phyloP scores from a whole-genome alignment of 1,140 invertebrate species.

The Hyposmocoma kahamanoa region DNA sequence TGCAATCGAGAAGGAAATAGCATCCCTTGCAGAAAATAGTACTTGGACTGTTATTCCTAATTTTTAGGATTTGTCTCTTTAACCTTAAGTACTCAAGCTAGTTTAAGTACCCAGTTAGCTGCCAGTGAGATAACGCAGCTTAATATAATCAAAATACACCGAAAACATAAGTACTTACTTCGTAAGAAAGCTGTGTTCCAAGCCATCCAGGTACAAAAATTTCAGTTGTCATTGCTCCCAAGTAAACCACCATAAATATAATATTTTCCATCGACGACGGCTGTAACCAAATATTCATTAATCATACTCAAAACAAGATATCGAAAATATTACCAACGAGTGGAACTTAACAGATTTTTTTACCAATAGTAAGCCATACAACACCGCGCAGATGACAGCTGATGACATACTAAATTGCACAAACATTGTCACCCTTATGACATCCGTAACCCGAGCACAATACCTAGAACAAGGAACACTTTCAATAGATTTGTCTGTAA shows the following conservation, averaged over 20 bases:
- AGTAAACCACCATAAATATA: slow-evolving; percentile 26
- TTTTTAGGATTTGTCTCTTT: not conserved
- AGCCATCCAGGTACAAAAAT: slow-evolving; percentile 35
- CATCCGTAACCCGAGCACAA: slow-evolving; percentile 30
- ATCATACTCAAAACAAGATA: not conserved
- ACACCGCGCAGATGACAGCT: slow-evolving; percentile 36
- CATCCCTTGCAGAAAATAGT: not conserved
- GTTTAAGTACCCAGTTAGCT: too few relatives aligned
- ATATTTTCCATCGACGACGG: slow-evolving; percentile 16
- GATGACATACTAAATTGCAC: slow-evolving; percentile 36
- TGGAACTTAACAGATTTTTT: slow-evolving; percentile 11
- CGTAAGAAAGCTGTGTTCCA: slow-evolving; percentile 28
- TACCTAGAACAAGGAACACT: slow-evolving; percentile 38
- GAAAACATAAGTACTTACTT: slow-evolving; percentile 15
- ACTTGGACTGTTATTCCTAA: not conserved
- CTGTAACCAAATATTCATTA: slow-evolving; percentile 17
- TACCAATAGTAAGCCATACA: slow-evolving; percentile 35
- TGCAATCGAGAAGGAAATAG: not conserved
- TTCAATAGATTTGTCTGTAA: not conserved
- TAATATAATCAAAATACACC: not conserved
- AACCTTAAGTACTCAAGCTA: not conserved
- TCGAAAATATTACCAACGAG: not conserved
- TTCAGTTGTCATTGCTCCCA: slow-evolving; percentile 23
- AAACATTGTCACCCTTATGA: slow-evolving; percentile 38
- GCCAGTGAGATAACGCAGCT: too few relatives aligned